A percentile compares a stretch with the other conserved stretches of the same genome.
phyloP scores from a whole-genome alignment of 2,888 invertebrate species.

The Oxyteleia sp. region DNA sequence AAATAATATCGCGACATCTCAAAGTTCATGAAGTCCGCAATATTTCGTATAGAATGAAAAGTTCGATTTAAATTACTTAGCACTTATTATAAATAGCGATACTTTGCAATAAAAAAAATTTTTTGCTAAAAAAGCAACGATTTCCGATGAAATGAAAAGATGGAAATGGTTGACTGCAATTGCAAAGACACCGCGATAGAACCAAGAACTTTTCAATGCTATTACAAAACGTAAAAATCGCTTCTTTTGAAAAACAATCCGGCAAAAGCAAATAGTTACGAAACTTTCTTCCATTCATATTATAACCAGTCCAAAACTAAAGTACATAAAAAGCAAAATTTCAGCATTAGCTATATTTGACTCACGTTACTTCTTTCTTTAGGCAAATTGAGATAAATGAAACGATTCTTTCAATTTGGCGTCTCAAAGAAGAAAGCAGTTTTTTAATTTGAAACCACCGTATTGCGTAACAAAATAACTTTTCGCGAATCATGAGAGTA shows the following conservation, averaged over 20 bases:
- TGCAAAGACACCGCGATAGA: slow-evolving; percentile 19
- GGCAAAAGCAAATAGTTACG: slow-evolving; percentile 48
- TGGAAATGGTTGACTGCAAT: slow-evolving; percentile 18
- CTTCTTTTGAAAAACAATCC: slow-evolving; percentile 47
- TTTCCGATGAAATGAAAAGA: slow-evolving; percentile 24
- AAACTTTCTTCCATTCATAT: slow-evolving; percentile 31
- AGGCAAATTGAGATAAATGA: slow-evolving; percentile 40
- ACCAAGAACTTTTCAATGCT: background rate
- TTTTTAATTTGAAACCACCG: background rate
- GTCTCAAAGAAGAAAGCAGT: slow-evolving; percentile 6
- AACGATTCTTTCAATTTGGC: slow-evolving; percentile 32
- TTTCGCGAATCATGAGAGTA: too few species aligned
- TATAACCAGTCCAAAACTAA: slow-evolving; percentile 44
- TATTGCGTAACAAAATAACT: too few species aligned
- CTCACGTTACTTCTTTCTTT: slow-evolving; percentile 13
- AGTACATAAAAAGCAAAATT: slow-evolving; percentile 27
- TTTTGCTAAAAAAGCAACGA: background rate
- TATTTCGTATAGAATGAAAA: background rate
- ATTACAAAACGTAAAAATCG: slow-evolving; percentile 31
- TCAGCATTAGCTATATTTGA: slow-evolving; percentile 36
- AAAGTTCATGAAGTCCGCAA: background rate
- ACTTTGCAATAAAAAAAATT: slow-evolving; percentile 5
- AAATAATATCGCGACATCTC: slow-evolving; percentile 12
- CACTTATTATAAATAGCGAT: background rate
- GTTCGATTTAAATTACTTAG: slow-evolving; percentile 8